Conservation (phyloP, 1,140 invertebrate genomes). For the Brachionus paranguensis region DNA sequence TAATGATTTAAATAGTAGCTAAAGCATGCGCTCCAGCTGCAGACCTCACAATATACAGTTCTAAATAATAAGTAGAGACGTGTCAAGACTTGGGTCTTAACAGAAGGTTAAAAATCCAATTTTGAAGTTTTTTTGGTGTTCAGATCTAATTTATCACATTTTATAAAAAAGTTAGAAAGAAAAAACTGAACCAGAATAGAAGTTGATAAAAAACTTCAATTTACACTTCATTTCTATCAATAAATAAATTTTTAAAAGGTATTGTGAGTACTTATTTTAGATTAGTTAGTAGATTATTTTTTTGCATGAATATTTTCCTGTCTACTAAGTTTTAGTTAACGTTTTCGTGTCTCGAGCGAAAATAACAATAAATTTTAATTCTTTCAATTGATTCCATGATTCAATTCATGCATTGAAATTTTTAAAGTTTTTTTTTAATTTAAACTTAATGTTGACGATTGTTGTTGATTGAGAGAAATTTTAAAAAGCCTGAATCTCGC, state of each 20-base stretch:
- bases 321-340: neutral
- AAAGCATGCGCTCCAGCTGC: too few relatives aligned
- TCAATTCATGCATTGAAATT: neutral
- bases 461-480: neutral
- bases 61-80: too few relatives aligned
- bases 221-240: neutral
- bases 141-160: too few relatives aligned
- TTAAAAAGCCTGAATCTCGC: neutral
- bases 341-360: neutral
- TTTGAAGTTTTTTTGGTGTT: too few relatives aligned
- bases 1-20: too few relatives aligned
- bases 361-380: neutral
- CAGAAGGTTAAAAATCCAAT: too few relatives aligned
- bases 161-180: too few relatives aligned
- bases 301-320: neutral
- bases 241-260: neutral
- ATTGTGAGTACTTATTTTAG: neutral
- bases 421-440: neutral
- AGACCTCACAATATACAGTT: too few relatives aligned
- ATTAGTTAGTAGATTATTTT: neutral
- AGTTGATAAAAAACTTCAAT: too few relatives aligned
- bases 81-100: too few relatives aligned
- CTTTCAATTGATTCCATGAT: neutral
- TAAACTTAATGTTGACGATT: neutral
- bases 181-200: too few relatives aligned